These are phyloP conservation scores for Falcaria lacertinaria DNA, from an alignment of 2,888 invertebrate species.

Conservation along the genomic window DNA sequence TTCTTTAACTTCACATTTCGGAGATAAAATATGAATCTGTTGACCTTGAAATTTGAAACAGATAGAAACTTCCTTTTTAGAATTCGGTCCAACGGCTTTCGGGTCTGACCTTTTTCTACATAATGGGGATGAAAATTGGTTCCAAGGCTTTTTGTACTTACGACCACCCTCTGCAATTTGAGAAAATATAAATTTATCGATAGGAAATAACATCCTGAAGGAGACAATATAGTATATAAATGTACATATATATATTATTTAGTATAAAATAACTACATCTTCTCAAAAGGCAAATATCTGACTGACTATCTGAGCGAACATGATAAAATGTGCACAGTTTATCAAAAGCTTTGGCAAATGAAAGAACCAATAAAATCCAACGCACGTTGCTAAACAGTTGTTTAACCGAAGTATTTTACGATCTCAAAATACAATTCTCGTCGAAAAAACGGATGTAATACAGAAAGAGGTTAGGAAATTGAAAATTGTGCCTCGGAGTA, in stretches of 20 bases:
- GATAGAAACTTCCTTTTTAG: conserved; percentile 27
- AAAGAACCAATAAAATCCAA: not conserved
- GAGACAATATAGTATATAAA: no score
- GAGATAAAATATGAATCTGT: conserved; percentile 25
- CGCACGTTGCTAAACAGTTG: conserved; percentile 16
- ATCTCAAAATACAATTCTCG: conserved; percentile 35
- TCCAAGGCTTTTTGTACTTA: conserved; percentile 15
- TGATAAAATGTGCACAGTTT: not conserved
- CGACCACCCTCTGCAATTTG: conserved; percentile 14
- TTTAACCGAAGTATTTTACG: conserved; percentile 25
- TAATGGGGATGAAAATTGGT: conserved; percentile 29
- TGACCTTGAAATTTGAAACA: conserved; percentile 31
- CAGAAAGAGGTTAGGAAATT: conserved; percentile 73
- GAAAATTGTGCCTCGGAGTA: conserved; percentile 75
- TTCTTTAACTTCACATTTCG: conserved; percentile 2
- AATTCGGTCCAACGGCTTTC: conserved; percentile 7
- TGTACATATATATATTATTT: no score
- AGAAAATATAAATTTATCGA: conserved; percentile 15
- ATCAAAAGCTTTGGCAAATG: not conserved
- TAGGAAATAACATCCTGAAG: conserved; percentile 3
- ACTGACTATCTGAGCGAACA: no score
- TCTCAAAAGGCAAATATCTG: no score
- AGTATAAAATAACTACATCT: no score
- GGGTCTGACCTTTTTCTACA: conserved; percentile 29
- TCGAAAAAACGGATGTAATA: conserved; percentile 56